These are phyloP conservation scores for Drosophila antonietae DNA, from an alignment of 2,888 invertebrate species.

Conservation along the genomic window DNA sequence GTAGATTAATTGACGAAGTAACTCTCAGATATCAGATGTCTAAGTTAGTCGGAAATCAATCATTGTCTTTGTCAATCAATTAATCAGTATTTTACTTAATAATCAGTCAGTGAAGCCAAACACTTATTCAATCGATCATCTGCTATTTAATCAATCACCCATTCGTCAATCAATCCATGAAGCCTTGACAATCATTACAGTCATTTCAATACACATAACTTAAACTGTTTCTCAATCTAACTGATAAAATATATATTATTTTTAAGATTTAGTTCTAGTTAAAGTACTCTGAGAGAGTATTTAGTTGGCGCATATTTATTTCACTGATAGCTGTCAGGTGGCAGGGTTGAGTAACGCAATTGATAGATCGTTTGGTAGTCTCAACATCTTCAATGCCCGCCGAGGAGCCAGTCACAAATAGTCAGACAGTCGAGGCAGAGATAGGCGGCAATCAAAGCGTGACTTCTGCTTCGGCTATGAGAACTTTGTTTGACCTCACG, in stretches of 20 bases:
- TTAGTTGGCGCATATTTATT: not conserved
- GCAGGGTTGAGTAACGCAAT: conserved; percentile 30
- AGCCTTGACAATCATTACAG: not conserved
- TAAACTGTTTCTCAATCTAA: no score
- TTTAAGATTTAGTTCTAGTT: not conserved
- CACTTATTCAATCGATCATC: not conserved
- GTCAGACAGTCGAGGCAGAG: conserved; percentile 25
- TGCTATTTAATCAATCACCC: not conserved
- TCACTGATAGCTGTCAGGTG: conserved; percentile 37
- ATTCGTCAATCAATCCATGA: not conserved
- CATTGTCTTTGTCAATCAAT: not conserved
- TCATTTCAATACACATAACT: not conserved
- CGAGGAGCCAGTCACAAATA: conserved; percentile 40
- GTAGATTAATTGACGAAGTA: no score
- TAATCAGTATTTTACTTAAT: not conserved
- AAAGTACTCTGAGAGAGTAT: conserved; percentile 29
- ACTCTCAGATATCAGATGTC: not conserved
- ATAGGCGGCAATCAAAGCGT: conserved; percentile 62
- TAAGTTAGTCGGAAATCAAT: not conserved
- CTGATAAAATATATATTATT: not conserved
- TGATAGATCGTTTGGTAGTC: conserved; percentile 48
- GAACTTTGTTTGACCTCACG: conserved; percentile 53
- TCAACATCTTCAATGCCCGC: conserved; percentile 40
- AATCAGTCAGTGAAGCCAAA: not conserved
- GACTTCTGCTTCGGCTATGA: conserved; percentile 45